A percentile compares a stretch with the other conserved stretches of the same genome.
Evolutionary conservation across 2,797 vertebrate species (phyloP).

Genomic region (Cetoscarus ocellatus): DNA sequence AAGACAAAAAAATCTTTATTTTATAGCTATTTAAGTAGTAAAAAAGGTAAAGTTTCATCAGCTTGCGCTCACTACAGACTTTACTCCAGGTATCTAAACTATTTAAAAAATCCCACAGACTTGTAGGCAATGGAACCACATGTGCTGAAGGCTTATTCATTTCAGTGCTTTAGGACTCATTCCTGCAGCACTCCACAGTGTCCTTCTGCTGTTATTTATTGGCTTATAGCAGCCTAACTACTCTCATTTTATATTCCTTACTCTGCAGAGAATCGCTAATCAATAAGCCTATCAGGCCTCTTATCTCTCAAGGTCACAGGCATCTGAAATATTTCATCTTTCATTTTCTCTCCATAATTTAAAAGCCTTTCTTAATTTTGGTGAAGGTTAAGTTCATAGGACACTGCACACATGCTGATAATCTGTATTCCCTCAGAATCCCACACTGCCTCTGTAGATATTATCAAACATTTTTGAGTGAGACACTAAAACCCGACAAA

Average conservation of each 20-base stretch:
- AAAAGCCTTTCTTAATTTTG: conserved; percentile 30
- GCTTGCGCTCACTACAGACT: too few species aligned
- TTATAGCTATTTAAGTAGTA: too few species aligned
- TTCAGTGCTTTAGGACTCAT: too few species aligned
- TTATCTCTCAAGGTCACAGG: conserved; percentile 58
- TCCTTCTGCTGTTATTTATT: conserved; percentile 3
- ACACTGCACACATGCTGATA: conserved; percentile 9
- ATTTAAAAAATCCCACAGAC: too few species aligned
- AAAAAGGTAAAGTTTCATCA: too few species aligned
- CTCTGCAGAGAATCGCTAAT: conserved; percentile 50
- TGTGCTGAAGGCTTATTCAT: too few species aligned
- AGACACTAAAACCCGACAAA: conserved; percentile 51
- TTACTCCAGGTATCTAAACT: too few species aligned
- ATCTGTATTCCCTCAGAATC: conserved; percentile 45
- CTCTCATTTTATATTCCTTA: conserved; percentile 41
- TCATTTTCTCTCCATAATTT: conserved; percentile 41
- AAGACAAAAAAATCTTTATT: too few species aligned
- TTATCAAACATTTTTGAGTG: conserved; percentile 60
- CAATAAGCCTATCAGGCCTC: conserved; percentile 59
- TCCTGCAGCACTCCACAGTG: neutral
- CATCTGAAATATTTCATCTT: conserved; percentile 31
- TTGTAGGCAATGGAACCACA: too few species aligned
- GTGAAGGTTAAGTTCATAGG: conserved; percentile 26
- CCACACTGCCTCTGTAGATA: conserved; percentile 32
- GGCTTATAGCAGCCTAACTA: neutral